A percentile compares a stretch with the other conserved stretches of the same genome.
Evolutionary conservation across 2,113 vertebrate genomes (phyloP).

Genomic region (Xenopus borealis): DNA sequence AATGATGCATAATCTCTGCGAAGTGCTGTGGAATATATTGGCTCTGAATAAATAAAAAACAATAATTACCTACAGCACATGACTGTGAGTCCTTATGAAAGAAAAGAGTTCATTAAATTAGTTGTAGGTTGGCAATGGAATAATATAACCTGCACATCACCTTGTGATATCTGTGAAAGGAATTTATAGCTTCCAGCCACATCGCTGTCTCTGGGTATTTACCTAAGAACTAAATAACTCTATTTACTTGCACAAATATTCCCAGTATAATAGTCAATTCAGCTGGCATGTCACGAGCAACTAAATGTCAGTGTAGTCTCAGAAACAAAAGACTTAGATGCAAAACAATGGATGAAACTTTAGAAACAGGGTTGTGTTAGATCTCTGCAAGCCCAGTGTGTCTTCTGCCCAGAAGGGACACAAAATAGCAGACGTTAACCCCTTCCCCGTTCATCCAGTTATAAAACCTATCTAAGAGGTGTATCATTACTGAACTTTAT

Average conservation of each 20-base stretch:
- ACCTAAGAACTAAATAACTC: slow-evolving; percentile 5
- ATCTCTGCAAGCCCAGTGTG: slow-evolving; percentile 20
- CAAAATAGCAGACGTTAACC: slow-evolving; percentile 1
- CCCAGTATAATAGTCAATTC: slow-evolving; percentile 29
- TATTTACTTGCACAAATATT: slow-evolving; percentile 19
- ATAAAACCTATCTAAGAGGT: too few relatives aligned
- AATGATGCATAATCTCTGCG: too few relatives aligned
- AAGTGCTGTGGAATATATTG: too few relatives aligned
- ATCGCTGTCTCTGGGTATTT: slow-evolving; percentile 18
- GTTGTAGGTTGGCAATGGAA: neutral
- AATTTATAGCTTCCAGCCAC: neutral
- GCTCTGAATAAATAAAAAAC: too few relatives aligned
- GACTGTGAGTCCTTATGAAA: too few relatives aligned
- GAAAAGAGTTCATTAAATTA: neutral
- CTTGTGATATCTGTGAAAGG: neutral
- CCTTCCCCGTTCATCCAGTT: neutral
- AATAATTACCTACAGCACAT: too few relatives aligned
- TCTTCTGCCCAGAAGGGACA: slow-evolving; percentile 9
- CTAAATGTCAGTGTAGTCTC: slow-evolving; percentile 41
- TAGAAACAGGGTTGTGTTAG: slow-evolving; percentile 24
- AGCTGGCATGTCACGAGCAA: slow-evolving; percentile 40
- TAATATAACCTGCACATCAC: neutral
- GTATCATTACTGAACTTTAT: too few relatives aligned
- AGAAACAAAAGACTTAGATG: slow-evolving; percentile 33
- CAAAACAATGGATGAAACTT: slow-evolving; percentile 38